Evolutionary conservation across 2,888 invertebrate genomes (phyloP).

Genomic region (Odontomyia ornata): DNA sequence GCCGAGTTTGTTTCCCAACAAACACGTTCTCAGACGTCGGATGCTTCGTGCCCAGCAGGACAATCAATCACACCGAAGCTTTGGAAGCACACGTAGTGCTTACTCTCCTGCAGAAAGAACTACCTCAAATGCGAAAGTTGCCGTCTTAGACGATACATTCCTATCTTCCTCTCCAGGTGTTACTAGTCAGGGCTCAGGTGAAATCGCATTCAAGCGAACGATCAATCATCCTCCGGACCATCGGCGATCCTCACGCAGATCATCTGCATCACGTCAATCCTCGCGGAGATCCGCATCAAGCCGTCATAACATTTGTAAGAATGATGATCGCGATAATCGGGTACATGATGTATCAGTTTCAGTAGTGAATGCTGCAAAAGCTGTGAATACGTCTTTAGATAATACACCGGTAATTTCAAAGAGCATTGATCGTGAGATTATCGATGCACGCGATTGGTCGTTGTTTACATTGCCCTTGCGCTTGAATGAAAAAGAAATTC

Average conservation of each 20-base stretch:
- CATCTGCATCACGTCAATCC: background rate
- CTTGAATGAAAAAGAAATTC: conserved; percentile 53
- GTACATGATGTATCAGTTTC: background rate
- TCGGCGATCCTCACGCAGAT: conserved; percentile 32
- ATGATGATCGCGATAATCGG: conserved; percentile 6
- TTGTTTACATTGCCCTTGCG: conserved; percentile 48
- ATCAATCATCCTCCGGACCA: conserved; percentile 27
- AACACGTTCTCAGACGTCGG: conserved; percentile 33
- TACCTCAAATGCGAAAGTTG: conserved; percentile 58
- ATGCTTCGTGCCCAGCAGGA: conserved; percentile 23
- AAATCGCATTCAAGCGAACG: conserved; percentile 17
- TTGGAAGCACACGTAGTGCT: conserved; percentile 44
- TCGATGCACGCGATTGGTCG: conserved; percentile 44
- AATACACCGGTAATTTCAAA: conserved; percentile 44
- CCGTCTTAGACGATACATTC: conserved; percentile 63
- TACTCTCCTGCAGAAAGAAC: conserved; percentile 50
- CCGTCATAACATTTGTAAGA: conserved; percentile 17
- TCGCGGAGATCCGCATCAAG: conserved; percentile 6
- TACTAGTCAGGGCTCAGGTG: conserved; percentile 2
- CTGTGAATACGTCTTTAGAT: conserved; percentile 49
- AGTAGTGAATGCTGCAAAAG: conserved; percentile 29
- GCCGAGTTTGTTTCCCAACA: conserved; percentile 39
- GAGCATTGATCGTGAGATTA: conserved; percentile 38
- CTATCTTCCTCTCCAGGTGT: conserved; percentile 52
- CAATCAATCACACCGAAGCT: conserved; percentile 50